Conservation (phyloP, 2,888 invertebrate genomes). For the Lasioglossum oenotherae region DNA sequence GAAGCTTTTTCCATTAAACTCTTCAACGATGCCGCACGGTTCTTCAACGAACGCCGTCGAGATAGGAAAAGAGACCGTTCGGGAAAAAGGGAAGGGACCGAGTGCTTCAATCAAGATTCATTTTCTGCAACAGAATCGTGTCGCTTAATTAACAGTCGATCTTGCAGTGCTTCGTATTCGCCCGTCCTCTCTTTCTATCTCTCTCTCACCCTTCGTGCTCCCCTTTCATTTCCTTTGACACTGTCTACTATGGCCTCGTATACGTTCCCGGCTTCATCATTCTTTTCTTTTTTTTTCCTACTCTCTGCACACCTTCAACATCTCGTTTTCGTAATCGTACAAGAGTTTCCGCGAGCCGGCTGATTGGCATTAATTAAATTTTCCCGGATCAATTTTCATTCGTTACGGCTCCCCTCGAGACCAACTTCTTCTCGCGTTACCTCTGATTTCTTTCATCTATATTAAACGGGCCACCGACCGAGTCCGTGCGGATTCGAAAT, state of each 20-base stretch:
- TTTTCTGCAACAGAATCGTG: slow-evolving; percentile 50
- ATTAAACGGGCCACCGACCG: slow-evolving; percentile 33
- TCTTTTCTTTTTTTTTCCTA: background rate
- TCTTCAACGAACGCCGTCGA: slow-evolving; percentile 19
- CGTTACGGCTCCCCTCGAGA: slow-evolving; percentile 29
- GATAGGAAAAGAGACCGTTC: background rate
- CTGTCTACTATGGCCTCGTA: slow-evolving; percentile 4
- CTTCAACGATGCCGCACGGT: slow-evolving; percentile 12
- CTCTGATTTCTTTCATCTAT: slow-evolving; percentile 24
- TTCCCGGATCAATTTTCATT: slow-evolving; percentile 62
- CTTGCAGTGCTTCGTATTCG: slow-evolving; percentile 49
- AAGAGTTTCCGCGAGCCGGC: slow-evolving; percentile 44
- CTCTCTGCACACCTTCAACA: background rate
- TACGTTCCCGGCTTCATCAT: slow-evolving; percentile 13
- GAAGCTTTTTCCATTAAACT: slow-evolving; percentile 37
- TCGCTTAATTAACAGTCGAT: slow-evolving; percentile 66
- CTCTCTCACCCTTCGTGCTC: background rate
- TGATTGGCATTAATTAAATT: slow-evolving; percentile 72
- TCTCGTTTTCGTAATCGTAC: slow-evolving; percentile 42
- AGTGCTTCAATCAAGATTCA: slow-evolving; percentile 60
- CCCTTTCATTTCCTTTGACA: slow-evolving; percentile 27
- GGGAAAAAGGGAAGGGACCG: slow-evolving; percentile 7
- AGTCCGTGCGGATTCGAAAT: background rate
- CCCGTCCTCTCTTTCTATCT: background rate
- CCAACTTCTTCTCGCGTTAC: slow-evolving; percentile 29